Conservation (phyloP, 2,113 vertebrate genomes). For the Miniopterus natalensis region DNA sequence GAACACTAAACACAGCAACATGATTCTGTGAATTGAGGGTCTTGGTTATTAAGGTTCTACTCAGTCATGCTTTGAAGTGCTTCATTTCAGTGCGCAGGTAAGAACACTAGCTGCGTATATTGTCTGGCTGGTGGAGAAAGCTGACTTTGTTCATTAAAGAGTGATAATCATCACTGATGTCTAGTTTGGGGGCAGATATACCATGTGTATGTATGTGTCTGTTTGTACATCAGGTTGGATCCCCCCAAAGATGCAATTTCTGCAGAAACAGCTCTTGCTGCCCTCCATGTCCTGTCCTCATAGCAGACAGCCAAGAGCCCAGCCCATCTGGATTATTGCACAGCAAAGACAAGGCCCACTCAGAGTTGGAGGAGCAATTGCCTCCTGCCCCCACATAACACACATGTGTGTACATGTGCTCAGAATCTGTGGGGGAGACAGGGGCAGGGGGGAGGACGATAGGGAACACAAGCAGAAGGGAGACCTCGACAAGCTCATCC, state of each 20-base stretch:
- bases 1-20: neutral
- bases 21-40: neutral
- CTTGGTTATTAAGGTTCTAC: neutral
- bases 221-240: neutral
- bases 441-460: neutral
- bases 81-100: neutral
- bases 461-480: neutral
- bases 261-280: neutral
- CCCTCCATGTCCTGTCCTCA: neutral
- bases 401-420: rapidly evolving
- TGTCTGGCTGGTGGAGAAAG: neutral
- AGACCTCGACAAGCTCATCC: neutral
- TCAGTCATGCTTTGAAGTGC: neutral
- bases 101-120: neutral
- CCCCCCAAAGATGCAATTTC: neutral
- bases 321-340: neutral
- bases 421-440: neutral
- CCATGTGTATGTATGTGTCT: neutral
- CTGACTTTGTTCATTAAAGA: neutral
- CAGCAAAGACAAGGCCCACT: neutral
- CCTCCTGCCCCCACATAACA: neutral
- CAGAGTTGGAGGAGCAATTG: neutral
- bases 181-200: neutral
- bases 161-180: neutral
- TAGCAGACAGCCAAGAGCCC: neutral